A percentile compares a stretch with the other conserved stretches of the same genome.
Conservation (phyloP, 1,140 invertebrate genomes). For the Magallana angulata region DNA sequence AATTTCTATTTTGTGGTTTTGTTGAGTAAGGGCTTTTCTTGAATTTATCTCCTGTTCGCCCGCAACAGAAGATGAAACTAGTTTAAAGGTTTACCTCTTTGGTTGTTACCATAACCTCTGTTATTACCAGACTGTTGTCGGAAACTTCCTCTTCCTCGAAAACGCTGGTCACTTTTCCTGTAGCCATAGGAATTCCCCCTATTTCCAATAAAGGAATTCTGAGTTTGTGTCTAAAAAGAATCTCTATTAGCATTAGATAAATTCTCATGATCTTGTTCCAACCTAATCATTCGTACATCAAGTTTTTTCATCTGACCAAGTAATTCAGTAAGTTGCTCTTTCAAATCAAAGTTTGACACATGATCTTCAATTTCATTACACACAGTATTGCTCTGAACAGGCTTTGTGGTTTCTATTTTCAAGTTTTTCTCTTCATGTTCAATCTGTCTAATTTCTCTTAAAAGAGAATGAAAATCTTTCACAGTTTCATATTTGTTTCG, state of each 20-base stretch:
- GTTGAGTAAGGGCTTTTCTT: neutral
- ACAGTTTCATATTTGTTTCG: too few relatives aligned
- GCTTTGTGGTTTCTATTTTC: too few relatives aligned
- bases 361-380: too few relatives aligned
- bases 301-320: neutral
- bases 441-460: too few relatives aligned
- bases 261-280: neutral
- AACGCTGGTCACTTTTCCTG: too few relatives aligned
- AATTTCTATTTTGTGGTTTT: neutral
- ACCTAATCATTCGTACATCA: neutral
- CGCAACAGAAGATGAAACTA: constrained; percentile 7
- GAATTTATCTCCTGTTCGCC: neutral
- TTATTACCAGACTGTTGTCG: neutral
- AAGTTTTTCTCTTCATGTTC: too few relatives aligned
- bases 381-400: too few relatives aligned
- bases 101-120: neutral
- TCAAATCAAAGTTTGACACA: too few relatives aligned
- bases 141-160: neutral
- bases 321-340: neutral
- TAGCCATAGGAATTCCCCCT: too few relatives aligned
- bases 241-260: neutral
- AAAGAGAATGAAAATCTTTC: too few relatives aligned
- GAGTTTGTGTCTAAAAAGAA: neutral
- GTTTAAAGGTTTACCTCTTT: constrained; percentile 9
- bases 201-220: too few relatives aligned